Percentiles rank a stretch among this genome's conserved stretches.
Evolutionary conservation across 2,797 vertebrate genomes (phyloP).

Genomic region (Pristis pectinata): DNA sequence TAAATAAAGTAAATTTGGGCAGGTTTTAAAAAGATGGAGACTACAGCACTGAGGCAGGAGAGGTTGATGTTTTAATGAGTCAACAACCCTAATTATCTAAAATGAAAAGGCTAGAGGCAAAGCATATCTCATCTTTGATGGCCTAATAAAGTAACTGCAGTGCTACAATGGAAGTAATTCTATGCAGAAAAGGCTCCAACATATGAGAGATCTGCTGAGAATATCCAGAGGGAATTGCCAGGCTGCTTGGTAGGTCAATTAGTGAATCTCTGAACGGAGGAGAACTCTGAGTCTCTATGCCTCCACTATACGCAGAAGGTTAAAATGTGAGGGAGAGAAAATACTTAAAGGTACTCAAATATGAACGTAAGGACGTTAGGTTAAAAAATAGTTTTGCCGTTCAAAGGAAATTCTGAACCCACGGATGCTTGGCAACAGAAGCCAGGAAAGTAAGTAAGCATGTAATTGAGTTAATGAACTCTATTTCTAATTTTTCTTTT

Average conservation of each 20-base stretch:
- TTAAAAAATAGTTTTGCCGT: background rate
- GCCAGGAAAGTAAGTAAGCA: background rate
- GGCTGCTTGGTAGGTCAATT: background rate
- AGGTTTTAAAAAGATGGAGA: background rate
- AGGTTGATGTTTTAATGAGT: background rate
- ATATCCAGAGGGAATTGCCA: background rate
- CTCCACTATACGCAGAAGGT: background rate
- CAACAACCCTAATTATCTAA: background rate
- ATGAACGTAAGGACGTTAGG: background rate
- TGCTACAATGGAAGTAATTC: background rate
- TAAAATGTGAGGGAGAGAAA: no score
- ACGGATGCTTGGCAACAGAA: background rate
- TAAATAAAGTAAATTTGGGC: background rate
- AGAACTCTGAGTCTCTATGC: background rate
- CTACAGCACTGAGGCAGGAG: background rate
- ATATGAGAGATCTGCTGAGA: background rate
- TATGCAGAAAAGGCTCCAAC: background rate
- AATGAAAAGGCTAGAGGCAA: background rate
- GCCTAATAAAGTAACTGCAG: background rate
- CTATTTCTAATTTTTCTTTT: background rate
- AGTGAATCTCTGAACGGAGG: background rate
- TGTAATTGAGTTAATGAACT: background rate
- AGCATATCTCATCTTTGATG: background rate
- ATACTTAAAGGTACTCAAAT: background rate
- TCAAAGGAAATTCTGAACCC: background rate